Conservation (phyloP, 2,797 vertebrate species). For the Lithobates pipiens region DNA sequence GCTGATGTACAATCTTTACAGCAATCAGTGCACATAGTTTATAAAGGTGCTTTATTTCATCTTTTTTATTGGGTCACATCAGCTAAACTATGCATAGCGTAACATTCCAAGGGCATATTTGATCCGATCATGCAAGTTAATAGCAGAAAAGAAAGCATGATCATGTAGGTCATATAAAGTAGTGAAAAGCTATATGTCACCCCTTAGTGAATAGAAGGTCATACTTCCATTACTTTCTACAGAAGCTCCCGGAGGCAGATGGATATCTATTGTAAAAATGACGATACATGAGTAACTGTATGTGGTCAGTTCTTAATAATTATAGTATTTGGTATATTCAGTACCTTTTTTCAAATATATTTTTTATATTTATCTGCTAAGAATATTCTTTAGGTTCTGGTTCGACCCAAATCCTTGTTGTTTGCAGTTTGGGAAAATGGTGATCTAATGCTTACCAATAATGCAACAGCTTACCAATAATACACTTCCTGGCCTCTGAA, state of each 20-base stretch:
- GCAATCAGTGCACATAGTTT: slow-evolving; percentile 14
- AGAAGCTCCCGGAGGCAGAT: neutral
- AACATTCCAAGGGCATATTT: neutral
- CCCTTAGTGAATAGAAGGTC: neutral
- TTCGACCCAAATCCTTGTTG: too few species aligned
- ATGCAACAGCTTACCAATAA: too few species aligned
- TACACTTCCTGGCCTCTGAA: too few species aligned
- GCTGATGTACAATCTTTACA: slow-evolving; percentile 7
- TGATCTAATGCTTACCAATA: too few species aligned
- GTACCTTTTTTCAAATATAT: too few species aligned
- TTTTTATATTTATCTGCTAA: too few species aligned
- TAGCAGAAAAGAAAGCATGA: neutral
- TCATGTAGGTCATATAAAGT: neutral
- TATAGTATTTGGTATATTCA: too few species aligned
- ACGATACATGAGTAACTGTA: too few species aligned
- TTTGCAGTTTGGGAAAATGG: too few species aligned
- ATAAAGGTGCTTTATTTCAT: neutral
- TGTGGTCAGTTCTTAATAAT: too few species aligned
- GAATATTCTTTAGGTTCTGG: too few species aligned
- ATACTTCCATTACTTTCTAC: neutral
- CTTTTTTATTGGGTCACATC: slow-evolving; percentile 2
- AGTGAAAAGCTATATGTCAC: neutral
- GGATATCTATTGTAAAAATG: too few species aligned
- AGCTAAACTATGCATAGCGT: neutral
- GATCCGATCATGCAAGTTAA: neutral